These are phyloP conservation scores for Cantharis rufa DNA, from an alignment of 2,888 invertebrate genomes.

Conservation along the genomic window DNA sequence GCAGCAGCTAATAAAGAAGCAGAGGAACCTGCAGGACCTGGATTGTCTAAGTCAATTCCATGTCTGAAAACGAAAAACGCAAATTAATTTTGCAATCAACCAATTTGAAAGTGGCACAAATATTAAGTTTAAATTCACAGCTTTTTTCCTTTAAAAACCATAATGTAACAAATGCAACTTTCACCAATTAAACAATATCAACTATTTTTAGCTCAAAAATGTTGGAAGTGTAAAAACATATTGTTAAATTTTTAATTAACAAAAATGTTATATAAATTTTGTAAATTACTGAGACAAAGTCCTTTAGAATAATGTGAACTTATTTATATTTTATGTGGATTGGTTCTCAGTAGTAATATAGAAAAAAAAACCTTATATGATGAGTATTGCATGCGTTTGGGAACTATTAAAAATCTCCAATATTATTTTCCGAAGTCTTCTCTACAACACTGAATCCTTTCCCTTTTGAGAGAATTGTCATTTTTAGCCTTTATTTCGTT, in stretches of 20 bases:
- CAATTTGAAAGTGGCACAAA: neutral
- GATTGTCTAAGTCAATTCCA: conserved; percentile 88
- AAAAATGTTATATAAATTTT: no score
- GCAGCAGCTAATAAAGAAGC: conserved; percentile 71
- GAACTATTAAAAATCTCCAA: no score
- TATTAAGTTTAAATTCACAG: neutral
- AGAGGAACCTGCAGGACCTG: conserved; percentile 79
- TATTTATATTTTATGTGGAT: no score
- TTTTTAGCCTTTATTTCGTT: no score
- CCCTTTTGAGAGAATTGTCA: no score
- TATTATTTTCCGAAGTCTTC: no score
- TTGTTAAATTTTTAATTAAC: neutral
- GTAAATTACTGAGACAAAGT: no score
- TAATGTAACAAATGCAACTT: neutral
- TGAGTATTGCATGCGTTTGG: no score
- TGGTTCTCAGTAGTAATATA: no score
- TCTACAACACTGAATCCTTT: no score
- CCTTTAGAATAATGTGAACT: no score
- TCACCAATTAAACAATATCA: neutral
- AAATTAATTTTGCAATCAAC: neutral
- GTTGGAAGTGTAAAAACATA: neutral
- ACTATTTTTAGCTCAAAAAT: neutral
- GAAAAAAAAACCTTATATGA: no score
- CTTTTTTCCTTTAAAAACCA: neutral
- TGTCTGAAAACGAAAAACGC: conserved; percentile 61